Percentiles rank a stretch among this genome's conserved stretches.
Conservation (phyloP, 2,888 invertebrate species). For the Xanthorhoe designata region DNA sequence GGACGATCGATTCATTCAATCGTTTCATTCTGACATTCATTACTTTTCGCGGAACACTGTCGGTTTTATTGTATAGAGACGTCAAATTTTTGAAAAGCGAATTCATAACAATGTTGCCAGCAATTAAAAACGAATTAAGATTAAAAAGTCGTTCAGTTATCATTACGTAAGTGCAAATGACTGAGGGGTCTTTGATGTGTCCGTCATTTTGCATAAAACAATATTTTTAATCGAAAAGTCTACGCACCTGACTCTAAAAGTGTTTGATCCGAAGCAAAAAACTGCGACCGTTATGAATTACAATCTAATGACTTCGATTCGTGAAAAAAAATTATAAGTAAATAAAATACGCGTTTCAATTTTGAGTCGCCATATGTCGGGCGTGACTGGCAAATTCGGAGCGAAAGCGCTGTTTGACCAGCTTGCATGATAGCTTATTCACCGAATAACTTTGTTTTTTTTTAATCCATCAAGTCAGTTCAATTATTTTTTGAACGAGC, state of each 20-base stretch:
- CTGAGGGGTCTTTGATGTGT: conserved; percentile 52
- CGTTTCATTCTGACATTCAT: conserved; percentile 39
- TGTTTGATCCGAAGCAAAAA: conserved; percentile 63
- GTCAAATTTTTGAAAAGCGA: conserved; percentile 32
- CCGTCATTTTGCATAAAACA: conserved; percentile 60
- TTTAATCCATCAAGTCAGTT: conserved; percentile 26
- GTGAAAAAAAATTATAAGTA: conserved; percentile 67
- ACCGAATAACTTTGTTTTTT: conserved; percentile 40
- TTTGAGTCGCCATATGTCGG: conserved; percentile 78
- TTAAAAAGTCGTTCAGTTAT: conserved; percentile 47
- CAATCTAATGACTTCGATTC: conserved; percentile 78
- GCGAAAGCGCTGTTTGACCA: conserved; percentile 40
- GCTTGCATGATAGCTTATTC: conserved; percentile 44
- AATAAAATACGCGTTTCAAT: conserved; percentile 69
- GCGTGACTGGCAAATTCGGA: conserved; percentile 71
- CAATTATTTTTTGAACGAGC: conserved; percentile 26
- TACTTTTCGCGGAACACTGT: conserved; percentile 33
- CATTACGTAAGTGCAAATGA: conserved; percentile 51
- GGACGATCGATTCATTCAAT: conserved; percentile 53
- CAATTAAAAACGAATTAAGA: conserved; percentile 50
- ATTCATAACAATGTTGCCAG: conserved; percentile 40
- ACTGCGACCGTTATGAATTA: conserved; percentile 76
- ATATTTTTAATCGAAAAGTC: conserved; percentile 56
- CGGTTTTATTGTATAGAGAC: conserved; percentile 29
- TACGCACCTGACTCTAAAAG: conserved; percentile 66